Base-by-base conservation (phyloP, 2,888 invertebrate genomes). In the Crocallis elinguaria region DNA sequence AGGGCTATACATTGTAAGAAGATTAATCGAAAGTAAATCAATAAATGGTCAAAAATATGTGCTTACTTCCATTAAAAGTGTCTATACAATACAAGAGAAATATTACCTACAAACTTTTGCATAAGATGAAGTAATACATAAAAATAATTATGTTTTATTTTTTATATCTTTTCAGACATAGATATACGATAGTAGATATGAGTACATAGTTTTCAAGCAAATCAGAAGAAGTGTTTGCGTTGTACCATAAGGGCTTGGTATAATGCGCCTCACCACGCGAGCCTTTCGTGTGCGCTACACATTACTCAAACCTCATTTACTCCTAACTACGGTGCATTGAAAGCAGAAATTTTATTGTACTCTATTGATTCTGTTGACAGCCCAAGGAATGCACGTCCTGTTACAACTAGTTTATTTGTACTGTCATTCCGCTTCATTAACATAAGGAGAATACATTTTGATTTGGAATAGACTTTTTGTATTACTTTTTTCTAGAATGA, bases 281-380 rank as follows among this genome's bases (percentile, higher is more conserved):
- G 64, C 70, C 77, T 72, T 84, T 86, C 89, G 89, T 90, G 88
- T 82, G 75, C 66, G 57, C 70, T 63, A 66, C 67, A 78, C 89
- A 90, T 91, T 87, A 91, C 86, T 91, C 90, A 89, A 84, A 80
- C 82, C 88, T 91, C 91, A 89, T 91, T 91, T 90, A 86, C 83
- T 84, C 73, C 80, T 86, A 87, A 87, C 88, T 83, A 82, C 79
- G 77, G 73, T 73, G 86, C 86, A 87, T 88, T 88, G 86, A 86
- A 84, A 81, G 85, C 79, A 82, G 77, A 80, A 76, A 86, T 88
- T 88, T 89, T 89, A 89, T 88, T 86, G 86, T 88, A 79, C 78
- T 82, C 82, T 88, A 89, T 90, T 90, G 90, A 88, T 86, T 88
- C 84, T 78, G 76, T 77, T 84, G 87, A 87, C 86, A 84, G 78